Percentiles rank a stretch among this genome's conserved stretches.
These are phyloP conservation scores for Macrochelys suwanniensis DNA, from an alignment of 2,797 vertebrate genomes.

Conservation along the genomic window DNA sequence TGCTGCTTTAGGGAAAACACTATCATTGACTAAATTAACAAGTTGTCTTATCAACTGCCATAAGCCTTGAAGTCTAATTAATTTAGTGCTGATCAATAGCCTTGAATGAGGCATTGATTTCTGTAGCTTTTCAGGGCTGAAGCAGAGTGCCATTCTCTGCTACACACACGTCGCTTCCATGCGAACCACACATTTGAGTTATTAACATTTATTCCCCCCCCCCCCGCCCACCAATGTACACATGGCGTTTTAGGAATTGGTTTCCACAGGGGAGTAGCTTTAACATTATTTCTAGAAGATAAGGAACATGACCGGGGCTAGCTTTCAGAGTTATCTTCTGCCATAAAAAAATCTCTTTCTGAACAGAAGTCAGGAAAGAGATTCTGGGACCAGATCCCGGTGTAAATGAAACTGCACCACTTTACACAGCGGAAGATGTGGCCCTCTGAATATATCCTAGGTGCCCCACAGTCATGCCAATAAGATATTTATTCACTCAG, in stretches of 20 bases:
- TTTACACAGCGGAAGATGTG: not conserved
- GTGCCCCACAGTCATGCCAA: not conserved
- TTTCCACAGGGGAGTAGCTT: not conserved
- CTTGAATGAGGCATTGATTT: conserved; percentile 90
- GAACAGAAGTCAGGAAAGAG: not conserved
- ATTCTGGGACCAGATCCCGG: not conserved
- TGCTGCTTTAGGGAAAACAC: conserved; percentile 87
- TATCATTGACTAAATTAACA: conserved; percentile 90
- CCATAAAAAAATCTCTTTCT: not conserved
- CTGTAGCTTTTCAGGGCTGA: conserved; percentile 73
- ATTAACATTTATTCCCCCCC: conserved; percentile 35
- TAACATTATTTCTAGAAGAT: conserved; percentile 16
- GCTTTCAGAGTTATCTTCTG: conserved; percentile 29
- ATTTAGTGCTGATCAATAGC: conserved; percentile 90
- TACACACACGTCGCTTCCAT: not conserved
- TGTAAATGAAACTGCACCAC: not conserved
- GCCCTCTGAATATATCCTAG: not conserved
- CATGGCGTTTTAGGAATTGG: conserved; percentile 49
- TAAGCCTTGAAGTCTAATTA: conserved; percentile 90
- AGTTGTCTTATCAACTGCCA: conserved; percentile 89
- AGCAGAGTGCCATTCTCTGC: conserved; percentile 71
- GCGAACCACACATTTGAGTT: not conserved
- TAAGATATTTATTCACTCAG: not conserved
- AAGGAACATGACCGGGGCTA: not conserved
- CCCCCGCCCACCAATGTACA: not conserved